Evolutionary conservation across 2,113 vertebrate species (phyloP), one percentile per base, ranked within the genome.

Genomic region (Hoplias malabaricus): DNA sequence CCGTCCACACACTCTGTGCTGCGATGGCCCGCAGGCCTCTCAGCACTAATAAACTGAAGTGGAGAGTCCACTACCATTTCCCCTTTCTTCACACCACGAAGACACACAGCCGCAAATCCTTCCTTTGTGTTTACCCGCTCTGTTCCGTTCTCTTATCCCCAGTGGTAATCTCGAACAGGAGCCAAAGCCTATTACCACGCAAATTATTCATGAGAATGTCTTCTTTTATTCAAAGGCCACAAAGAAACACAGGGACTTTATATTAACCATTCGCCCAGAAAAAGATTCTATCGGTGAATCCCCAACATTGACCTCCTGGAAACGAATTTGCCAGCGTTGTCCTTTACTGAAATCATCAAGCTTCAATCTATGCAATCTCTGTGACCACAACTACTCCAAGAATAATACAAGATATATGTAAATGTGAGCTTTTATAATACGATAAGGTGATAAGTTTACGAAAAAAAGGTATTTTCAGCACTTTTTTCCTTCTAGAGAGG

Each of bases 171-270:
- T 19, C 66, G 34, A 16, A 38, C n/a, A 21, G 62, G 62, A 40
- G 33, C 38, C 21, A 38, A n/a, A 78, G 13, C 66, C 29, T 78
- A 62, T 78, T 69, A 62, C 40, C 29, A 61, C 65, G 34, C 21
- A 36, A 46, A 77, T 70, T 61, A 78, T 78, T 50, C 53, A 70
- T 31, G 59, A 62, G 57, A 31, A 62, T 27, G 43, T 34, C 42
- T 43, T 70, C n/a, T 70, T 70, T 46, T 14, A 62, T 70, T 70
- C 23, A 62, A 36, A 70, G 66, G 56, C 53, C 25, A 69, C 4
- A 69, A 46, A 54, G 77, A 72, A 38, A 48, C n/a, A n/a, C 40
- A 50, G 38, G 21, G 21, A 19, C 14, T 25, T 74, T 25, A 33
- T 33, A 74, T 65, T 50, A 63, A 21, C 29, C 42, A 8, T 14